A percentile compares a stretch with the other conserved stretches of the same genome.
These are phyloP conservation scores for Steinernema hermaphroditum DNA, from an alignment of 2,888 invertebrate genomes.

Conservation along the genomic window DNA sequence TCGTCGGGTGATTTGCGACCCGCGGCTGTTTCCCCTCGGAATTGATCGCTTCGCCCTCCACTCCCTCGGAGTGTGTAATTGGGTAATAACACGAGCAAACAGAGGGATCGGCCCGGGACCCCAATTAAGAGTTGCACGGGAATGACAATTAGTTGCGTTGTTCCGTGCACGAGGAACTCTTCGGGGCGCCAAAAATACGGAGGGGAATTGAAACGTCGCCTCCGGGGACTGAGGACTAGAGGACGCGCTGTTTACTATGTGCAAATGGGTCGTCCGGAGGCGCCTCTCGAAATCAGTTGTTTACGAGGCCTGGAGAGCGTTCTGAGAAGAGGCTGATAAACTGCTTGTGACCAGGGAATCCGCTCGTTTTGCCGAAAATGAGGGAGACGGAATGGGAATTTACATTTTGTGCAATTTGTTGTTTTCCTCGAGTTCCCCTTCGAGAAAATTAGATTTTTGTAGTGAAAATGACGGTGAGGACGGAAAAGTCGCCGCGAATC, in stretches of 20 bases:
- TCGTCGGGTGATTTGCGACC: constrained; percentile 1
- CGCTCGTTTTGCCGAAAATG: neutral
- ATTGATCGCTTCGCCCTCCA: constrained; percentile 8
- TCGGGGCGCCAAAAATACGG: neutral
- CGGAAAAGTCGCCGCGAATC: too few relatives aligned
- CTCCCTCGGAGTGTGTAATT: constrained; percentile 6
- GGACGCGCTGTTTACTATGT: neutral
- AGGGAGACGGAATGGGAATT: neutral
- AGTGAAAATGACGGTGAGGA: too few relatives aligned
- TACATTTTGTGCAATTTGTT: neutral
- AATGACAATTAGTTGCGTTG: neutral
- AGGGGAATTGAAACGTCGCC: neutral
- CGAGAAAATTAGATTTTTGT: neutral
- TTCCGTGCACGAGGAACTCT: neutral
- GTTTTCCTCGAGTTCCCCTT: neutral
- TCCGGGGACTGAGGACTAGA: neutral
- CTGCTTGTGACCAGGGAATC: neutral
- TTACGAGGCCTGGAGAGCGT: neutral
- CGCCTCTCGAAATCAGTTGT: constrained; percentile 2
- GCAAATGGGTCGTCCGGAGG: neutral
- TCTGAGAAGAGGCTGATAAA: neutral
- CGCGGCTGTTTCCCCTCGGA: neutral
- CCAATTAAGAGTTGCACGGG: neutral
- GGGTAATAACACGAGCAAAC: neutral
- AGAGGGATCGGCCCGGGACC: neutral